A percentile compares a stretch with the other conserved stretches of the same genome.
Conservation (phyloP, 2,888 invertebrate species). For the Ectobius pallidus region DNA sequence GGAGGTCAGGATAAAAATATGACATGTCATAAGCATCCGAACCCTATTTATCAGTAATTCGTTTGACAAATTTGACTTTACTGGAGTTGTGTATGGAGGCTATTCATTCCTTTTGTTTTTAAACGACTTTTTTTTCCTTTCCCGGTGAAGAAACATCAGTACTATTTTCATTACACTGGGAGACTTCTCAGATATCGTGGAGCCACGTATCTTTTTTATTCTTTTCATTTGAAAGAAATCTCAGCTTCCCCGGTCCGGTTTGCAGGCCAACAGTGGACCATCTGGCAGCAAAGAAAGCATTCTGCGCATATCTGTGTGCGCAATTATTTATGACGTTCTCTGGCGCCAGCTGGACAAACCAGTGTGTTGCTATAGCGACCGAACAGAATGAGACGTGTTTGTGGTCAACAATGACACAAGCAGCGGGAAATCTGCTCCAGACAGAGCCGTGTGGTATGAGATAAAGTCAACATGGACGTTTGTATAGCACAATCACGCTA, state of each 20-base stretch:
- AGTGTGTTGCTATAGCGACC: conserved; percentile 10
- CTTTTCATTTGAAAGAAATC: neutral
- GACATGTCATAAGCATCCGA: too few species aligned
- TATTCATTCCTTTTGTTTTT: too few species aligned
- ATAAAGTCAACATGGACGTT: neutral
- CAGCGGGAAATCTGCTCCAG: neutral
- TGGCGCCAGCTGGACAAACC: conserved; percentile 24
- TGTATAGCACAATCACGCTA: neutral
- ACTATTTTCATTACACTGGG: neutral
- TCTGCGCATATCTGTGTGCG: conserved; percentile 12
- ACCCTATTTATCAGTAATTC: too few species aligned
- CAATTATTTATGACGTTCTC: conserved; percentile 13
- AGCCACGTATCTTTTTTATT: neutral
- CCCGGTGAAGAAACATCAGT: neutral
- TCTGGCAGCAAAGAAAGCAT: conserved; percentile 2
- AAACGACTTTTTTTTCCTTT: neutral
- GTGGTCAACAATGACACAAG: neutral
- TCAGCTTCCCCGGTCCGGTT: neutral
- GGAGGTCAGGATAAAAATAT: too few species aligned
- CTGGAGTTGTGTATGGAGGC: too few species aligned
- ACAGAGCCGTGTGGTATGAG: neutral
- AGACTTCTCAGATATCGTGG: neutral
- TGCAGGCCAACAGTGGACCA: neutral
- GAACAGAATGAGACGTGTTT: neutral
- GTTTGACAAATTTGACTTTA: neutral